A percentile compares a stretch with the other conserved stretches of the same genome.
Conservation (phyloP, 2,888 invertebrate genomes). For the Drosophila flavopinicola region DNA sequence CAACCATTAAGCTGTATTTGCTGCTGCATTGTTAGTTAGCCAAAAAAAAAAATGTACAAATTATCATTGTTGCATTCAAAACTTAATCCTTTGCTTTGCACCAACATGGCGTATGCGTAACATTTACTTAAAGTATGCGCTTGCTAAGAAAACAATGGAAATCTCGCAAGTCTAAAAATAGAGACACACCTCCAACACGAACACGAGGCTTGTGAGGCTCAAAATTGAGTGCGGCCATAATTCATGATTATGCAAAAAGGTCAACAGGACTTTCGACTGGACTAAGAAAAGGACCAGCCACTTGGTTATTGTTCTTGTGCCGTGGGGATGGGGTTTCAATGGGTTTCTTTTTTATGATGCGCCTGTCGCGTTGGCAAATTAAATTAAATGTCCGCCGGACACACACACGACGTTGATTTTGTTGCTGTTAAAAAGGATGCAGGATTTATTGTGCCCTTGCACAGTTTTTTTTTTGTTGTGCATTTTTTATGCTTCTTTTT, state of each 20-base stretch:
- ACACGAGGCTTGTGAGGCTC: slow-evolving; percentile 24
- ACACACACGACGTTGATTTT: slow-evolving; percentile 22
- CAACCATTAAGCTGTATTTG: too few relatives aligned
- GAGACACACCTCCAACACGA: slow-evolving; percentile 29
- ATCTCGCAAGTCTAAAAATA: slow-evolving; percentile 15
- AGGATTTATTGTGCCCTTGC: slow-evolving; percentile 37
- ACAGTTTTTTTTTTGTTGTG: slow-evolving; percentile 19
- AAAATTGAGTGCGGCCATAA: slow-evolving; percentile 68
- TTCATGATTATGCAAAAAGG: slow-evolving; percentile 78
- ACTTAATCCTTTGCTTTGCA: slow-evolving; percentile 31
- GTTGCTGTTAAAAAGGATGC: slow-evolving; percentile 52
- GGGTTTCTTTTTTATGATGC: slow-evolving; percentile 62
- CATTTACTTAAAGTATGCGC: slow-evolving; percentile 31
- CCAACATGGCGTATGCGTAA: slow-evolving; percentile 53
- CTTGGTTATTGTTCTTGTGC: slow-evolving; percentile 11
- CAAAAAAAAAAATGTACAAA: neutral
- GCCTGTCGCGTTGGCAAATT: slow-evolving; percentile 61
- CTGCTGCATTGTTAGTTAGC: neutral
- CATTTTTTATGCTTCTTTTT: slow-evolving; percentile 48
- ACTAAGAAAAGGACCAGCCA: slow-evolving; percentile 17
- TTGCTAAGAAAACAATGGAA: slow-evolving; percentile 41
- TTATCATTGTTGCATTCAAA: slow-evolving; percentile 11
- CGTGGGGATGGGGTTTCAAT: slow-evolving; percentile 1
- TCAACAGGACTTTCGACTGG: slow-evolving; percentile 67
- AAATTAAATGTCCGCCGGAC: slow-evolving; percentile 68